Evolutionary conservation across 2,888 invertebrate species (phyloP), one percentile per base, ranked within the genome.

Genomic region (Creontiades dilutus): DNA sequence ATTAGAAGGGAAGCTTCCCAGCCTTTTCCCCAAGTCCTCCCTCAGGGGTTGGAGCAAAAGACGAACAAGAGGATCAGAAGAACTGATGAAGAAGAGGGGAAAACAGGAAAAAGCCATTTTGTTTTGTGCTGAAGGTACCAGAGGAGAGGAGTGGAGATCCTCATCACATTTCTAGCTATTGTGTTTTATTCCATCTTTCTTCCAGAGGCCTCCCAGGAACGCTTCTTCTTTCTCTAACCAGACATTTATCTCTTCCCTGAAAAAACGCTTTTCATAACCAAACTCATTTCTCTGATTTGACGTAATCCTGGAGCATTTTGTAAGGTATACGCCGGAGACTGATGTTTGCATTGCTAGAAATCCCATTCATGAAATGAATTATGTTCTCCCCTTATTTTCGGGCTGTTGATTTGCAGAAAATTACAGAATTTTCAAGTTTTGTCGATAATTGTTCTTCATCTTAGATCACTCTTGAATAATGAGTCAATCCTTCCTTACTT

Each of bases 81-180:
- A 48, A 27, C 28, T 16, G 52, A 16, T n/a, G 68, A 13, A 23
- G 52, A 13, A 16, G 61, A 28, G 68, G 37, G 68, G 46, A 37
- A 14, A 28, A 37, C 55, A 7, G 28, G 85, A 27, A 82, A 47
- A 47, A 86, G 86, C 86, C 86, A 86, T 86, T 86, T 86, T 86
- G 86, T 86, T 86, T 86, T 86, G 86, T 86, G 75, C 76, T 75
- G 19, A 68, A 86, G 86, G 75, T 27, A 76, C 75, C 27, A 14
- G 76, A 7, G 27, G 61, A 28, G 27, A 23, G 61, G n/a, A 7
- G 46, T 48, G 52, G 52, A 47, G 81, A 13, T 52, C 75, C 86
- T 86, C 86, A 86, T 86, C 86, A 86, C 86, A 86, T 86, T 86
- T 86, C 86, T 76, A 86, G 23, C 86, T 76, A 86, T 86, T 86